These are phyloP conservation scores for Panonychus citri DNA, from an alignment of 1,140 invertebrate species.

Conservation along the genomic window DNA sequence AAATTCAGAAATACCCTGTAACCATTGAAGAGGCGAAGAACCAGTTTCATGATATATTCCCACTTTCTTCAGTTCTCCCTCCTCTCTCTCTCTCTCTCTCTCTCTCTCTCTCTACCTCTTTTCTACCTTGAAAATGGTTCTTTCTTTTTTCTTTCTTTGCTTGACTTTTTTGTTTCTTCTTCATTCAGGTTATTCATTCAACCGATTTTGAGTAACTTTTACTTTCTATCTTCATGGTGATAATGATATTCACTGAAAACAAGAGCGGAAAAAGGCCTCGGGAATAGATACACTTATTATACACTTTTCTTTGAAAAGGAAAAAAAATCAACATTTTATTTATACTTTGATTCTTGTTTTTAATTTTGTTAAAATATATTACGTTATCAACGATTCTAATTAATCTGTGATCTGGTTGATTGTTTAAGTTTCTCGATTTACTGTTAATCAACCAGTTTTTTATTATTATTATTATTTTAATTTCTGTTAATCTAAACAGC, in stretches of 20 bases:
- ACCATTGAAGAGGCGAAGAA: neutral
- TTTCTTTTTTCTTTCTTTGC: neutral
- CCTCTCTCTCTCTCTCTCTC: neutral
- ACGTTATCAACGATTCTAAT: too few relatives aligned
- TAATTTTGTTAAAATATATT: too few relatives aligned
- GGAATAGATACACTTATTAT: neutral
- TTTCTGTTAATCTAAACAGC: too few relatives aligned
- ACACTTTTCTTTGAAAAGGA: neutral
- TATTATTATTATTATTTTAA: too few relatives aligned
- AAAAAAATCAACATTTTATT: too few relatives aligned
- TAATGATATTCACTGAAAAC: neutral
- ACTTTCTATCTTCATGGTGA: neutral
- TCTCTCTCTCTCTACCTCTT: neutral
- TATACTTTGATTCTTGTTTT: too few relatives aligned
- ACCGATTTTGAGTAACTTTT: neutral
- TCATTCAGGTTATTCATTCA: neutral
- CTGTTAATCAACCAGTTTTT: too few relatives aligned
- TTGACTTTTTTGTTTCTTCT: neutral
- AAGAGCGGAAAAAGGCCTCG: neutral
- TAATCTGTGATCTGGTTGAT: too few relatives aligned
- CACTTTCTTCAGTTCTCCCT: neutral
- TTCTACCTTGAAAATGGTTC: neutral
- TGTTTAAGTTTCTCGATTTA: too few relatives aligned
- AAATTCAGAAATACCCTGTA: too few relatives aligned
- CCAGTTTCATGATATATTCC: neutral